Base-by-base conservation (phyloP, 37 sponge, comb jelly and placozoan species). In the Axinella damicornis region DNA sequence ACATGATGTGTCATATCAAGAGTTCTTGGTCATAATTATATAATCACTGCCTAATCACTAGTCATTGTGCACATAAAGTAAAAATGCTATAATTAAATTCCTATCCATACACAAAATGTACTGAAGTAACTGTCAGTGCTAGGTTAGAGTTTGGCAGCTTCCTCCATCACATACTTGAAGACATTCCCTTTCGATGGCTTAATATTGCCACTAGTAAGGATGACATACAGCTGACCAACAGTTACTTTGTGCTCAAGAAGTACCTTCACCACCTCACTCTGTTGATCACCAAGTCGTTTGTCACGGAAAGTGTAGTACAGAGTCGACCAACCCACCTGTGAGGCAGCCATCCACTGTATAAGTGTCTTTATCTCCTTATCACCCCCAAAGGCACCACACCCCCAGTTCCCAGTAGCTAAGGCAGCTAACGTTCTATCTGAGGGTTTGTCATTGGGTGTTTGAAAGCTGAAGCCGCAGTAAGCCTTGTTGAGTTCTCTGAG, bases 371-470 rank as follows among this genome's bases (percentile, higher is more conserved):
- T 52, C 37, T 83, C 80, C 36, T 81, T 86, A 68, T 90, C 73
- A 2, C 95, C 95, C 95, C n/a, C n/a, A n/a, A n/a, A n/a, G n/a
- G n/a, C n/a, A n/a, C n/a, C n/a, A n/a, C n/a, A n/a, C n/a, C n/a
- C 95, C 95, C 95, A 94, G 81, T 94, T 94, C 6, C 95, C 95
- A 21, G 88, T 87, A 18, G 95, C 90, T 25, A 94, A 85, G 2
- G 89, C 80, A 56, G 53, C 36, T 2, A 57, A 31, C 39, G 70
- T 64, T 27, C 35, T 39, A 15, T 37, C 60, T 60, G 36, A 61
- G 0, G 53, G 28, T 2, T 73, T 27, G 40, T 79, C 87, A 22
- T 24, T 38, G 16, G 66, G 14, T 11, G 64, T 61, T 19, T 20
- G 6, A 53, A 57, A 71, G 46, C 67, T 63, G 64, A 93, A 93